phyloP scores from a whole-genome alignment of 1,140 invertebrate species.

The Lordiphosa collinella region DNA sequence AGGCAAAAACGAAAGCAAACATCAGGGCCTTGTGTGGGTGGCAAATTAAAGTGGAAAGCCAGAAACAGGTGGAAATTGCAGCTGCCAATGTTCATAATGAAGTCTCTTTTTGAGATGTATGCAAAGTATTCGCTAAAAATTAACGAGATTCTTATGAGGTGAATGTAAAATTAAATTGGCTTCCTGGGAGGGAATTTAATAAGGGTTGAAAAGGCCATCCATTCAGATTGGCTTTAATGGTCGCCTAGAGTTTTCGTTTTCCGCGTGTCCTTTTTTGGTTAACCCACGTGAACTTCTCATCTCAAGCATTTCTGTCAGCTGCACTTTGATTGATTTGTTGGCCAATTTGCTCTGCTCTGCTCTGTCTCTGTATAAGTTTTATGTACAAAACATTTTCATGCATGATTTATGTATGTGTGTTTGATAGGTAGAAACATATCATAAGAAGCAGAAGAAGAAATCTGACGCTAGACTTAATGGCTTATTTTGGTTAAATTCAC shows the following conservation, averaged over 20 bases:
- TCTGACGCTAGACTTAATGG: slow-evolving; percentile 29
- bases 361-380: slow-evolving; percentile 9
- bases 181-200: not conserved
- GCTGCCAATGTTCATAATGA: not conserved
- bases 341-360: slow-evolving; percentile 22
- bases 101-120: slow-evolving; percentile 7
- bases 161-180: slow-evolving; percentile 16
- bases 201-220: slow-evolving; percentile 15
- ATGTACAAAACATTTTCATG: slow-evolving; percentile 20
- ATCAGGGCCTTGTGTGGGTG: not conserved
- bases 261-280: slow-evolving; percentile 29
- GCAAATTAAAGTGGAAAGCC: not conserved
- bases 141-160: slow-evolving; percentile 19
- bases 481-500: slow-evolving; percentile 29
- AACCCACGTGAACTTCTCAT: slow-evolving; percentile 14
- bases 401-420: slow-evolving; percentile 41
- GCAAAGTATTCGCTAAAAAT: slow-evolving; percentile 21
- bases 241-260: slow-evolving; percentile 18
- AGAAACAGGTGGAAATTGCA: slow-evolving; percentile 1
- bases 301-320: slow-evolving; percentile 21
- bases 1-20: slow-evolving; percentile 13
- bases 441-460: slow-evolving; percentile 15
- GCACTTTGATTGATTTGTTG: slow-evolving; percentile 43
- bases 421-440: slow-evolving; percentile 15
- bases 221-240: slow-evolving; percentile 23